Base-by-base conservation (phyloP, 2,888 invertebrate species). In the Ormyrus nitidulus region DNA sequence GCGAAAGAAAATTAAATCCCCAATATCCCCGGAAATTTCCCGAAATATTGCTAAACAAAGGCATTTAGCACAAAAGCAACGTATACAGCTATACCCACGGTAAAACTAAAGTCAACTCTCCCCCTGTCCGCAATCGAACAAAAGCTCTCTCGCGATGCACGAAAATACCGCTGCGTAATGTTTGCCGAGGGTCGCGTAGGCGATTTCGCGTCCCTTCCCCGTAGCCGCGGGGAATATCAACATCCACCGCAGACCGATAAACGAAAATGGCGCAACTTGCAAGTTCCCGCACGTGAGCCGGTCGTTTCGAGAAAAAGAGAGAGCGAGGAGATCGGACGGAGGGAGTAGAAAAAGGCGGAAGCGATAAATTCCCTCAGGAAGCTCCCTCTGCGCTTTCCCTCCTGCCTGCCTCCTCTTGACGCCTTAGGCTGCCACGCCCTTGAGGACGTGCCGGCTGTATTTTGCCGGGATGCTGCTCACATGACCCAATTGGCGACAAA, bases 361-460 rank as follows among this genome's bases (percentile, higher is more conserved):
- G 58, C 64, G 49, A 69, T 74, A 74, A 74, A 79, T 69, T 74
- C 49, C 68, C 48, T 6, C 10, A 64, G 46, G 64, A 65, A 68
- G 53, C 9, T 34, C 34, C 10, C 56, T 48, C 8, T 13, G 54
- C 13, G 49, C 64, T 72, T 51, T 66, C 19, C 19, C 19, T 19
- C 19, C 19, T 19, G 19, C 19, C 19, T 19, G 19, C 34, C 34
- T 34, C 34, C 34, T 34, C 34, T 34, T 34, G 34, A 34, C 34
- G 7, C 13, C n/a, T 10, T 19, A 34, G 6, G 1, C 59, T 19
- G 68, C 80, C 80, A 76, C 80, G 66, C 76, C 80, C 80, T 76
- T 54, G 48, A 56, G 49, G 19, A 19, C 13, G 62, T 46, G 51
- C 34, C 49, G 49, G 9, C 9, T 59, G 5, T 51, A 6, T 11